Conservation (phyloP, 2,113 vertebrate genomes). For the Cheilinus undulatus region DNA sequence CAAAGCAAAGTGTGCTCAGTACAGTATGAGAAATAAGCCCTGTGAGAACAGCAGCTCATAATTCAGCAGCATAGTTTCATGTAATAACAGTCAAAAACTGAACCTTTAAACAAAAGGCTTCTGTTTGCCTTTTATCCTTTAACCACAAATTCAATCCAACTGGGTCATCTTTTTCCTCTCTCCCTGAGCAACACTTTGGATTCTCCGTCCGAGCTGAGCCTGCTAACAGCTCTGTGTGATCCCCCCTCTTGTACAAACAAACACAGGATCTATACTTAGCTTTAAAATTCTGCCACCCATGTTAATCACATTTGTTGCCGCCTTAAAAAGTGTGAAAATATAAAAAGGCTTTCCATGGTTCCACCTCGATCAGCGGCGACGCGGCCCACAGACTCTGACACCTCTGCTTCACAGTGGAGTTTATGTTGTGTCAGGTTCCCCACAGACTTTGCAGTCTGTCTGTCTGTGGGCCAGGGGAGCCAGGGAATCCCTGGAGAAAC, state of each 20-base stretch:
- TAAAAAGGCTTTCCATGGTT: conserved; percentile 46
- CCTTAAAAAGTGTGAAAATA: conserved; percentile 47
- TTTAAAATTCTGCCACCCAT: conserved; percentile 11
- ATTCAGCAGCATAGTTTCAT: conserved; percentile 42
- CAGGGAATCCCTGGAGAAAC: conserved; percentile 78
- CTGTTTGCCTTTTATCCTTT: conserved; percentile 50
- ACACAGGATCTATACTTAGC: conserved; percentile 26
- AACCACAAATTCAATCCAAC: conserved; percentile 51
- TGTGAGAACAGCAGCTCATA: conserved; percentile 41
- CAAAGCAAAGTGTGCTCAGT: conserved; percentile 56
- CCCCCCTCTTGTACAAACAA: conserved; percentile 36
- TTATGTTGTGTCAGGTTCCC: conserved; percentile 77
- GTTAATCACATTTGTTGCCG: conserved; percentile 19
- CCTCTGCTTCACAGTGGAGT: conserved; percentile 68
- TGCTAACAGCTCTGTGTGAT: conserved; percentile 14
- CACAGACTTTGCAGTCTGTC: conserved; percentile 64
- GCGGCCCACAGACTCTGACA: conserved; percentile 70
- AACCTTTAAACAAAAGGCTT: conserved; percentile 59
- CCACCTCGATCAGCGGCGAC: conserved; percentile 28
- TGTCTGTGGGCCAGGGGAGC: conserved; percentile 71
- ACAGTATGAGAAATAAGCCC: conserved; percentile 53
- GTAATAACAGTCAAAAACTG: conserved; percentile 52
- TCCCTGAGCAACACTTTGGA: conserved; percentile 19
- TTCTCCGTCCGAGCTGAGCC: conserved; percentile 25
- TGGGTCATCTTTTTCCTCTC: conserved; percentile 49